A percentile compares a stretch with the other conserved stretches of the same genome.
Conservation (phyloP, 2,888 invertebrate species). For the Fragum sueziense region DNA sequence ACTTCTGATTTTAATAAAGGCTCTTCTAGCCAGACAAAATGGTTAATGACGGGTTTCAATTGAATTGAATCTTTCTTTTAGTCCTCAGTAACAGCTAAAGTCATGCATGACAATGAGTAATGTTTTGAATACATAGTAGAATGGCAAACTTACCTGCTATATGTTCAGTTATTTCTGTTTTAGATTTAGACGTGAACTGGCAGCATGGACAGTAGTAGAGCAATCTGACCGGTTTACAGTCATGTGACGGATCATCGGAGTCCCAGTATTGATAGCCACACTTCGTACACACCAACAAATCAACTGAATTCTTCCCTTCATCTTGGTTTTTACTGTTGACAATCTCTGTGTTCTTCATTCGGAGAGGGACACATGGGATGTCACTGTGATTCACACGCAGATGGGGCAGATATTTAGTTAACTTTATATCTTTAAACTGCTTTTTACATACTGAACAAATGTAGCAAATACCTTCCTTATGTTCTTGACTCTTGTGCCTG, state of each 20-base stretch:
- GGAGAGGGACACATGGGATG: not conserved
- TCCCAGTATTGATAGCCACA: slow-evolving; percentile 12
- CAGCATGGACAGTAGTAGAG: slow-evolving; percentile 8
- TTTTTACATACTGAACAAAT: slow-evolving; percentile 14
- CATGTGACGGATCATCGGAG: not conserved
- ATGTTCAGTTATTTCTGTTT: not conserved
- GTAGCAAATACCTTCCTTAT: slow-evolving; percentile 8
- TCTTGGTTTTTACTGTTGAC: not conserved
- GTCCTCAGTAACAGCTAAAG: too few relatives aligned
- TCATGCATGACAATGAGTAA: too few relatives aligned
- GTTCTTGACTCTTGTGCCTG: not conserved
- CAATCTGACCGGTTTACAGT: not conserved
- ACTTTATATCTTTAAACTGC: not conserved
- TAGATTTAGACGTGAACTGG: not conserved
- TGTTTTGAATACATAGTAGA: too few relatives aligned
- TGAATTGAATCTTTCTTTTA: too few relatives aligned
- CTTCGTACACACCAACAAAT: slow-evolving; percentile 7
- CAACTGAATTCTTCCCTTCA: not conserved
- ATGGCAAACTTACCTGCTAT: slow-evolving; percentile 15
- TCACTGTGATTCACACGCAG: slow-evolving; percentile 15
- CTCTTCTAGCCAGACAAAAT: too few relatives aligned
- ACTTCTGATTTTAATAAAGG: too few relatives aligned
- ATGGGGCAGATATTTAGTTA: slow-evolving; percentile 9
- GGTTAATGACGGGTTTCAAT: too few relatives aligned
- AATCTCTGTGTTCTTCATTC: slow-evolving; percentile 9